These are phyloP conservation scores for Oscheius sp. DNA, from an alignment of 2,888 invertebrate genomes.

Conservation along the genomic window DNA sequence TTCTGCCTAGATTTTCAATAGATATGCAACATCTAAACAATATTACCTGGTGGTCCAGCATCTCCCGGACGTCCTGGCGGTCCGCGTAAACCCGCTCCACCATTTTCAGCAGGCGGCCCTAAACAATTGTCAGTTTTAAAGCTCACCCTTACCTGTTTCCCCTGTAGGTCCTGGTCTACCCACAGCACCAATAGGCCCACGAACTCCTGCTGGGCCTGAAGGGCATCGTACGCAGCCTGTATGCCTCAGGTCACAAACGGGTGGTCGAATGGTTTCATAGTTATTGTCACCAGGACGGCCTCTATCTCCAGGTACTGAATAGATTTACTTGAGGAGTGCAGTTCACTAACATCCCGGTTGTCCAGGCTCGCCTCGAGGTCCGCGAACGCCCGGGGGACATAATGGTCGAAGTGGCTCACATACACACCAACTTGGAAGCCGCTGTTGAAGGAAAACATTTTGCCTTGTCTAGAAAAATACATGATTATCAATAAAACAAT, in stretches of 20 bases:
- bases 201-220: constrained; percentile 45
- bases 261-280: constrained; percentile 4
- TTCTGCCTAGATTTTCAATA: neutral
- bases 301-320: constrained; percentile 19
- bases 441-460: constrained; percentile 25
- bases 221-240: constrained; percentile 46
- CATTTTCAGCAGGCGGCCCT: constrained; percentile 19
- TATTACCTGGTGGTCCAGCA: constrained; percentile 10
- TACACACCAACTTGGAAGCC: constrained; percentile 46
- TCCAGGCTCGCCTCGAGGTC: constrained; percentile 43
- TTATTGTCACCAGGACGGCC: constrained; percentile 26
- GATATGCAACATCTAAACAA: neutral
- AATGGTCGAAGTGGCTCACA: constrained; percentile 45
- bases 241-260: constrained; percentile 16
- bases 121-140: neutral
- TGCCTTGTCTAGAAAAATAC: constrained; percentile 11
- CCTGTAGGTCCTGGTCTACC: constrained; percentile 41
- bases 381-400: constrained; percentile 46
- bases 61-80: constrained; percentile 17
- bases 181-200: constrained; percentile 41
- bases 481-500: neutral
- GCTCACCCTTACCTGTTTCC: constrained; percentile 22
- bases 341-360: constrained; percentile 30
- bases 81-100: constrained; percentile 7
- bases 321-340: neutral